These are phyloP conservation scores for Linnaemya vulpina DNA, from an alignment of 2,888 invertebrate species.

Conservation along the genomic window DNA sequence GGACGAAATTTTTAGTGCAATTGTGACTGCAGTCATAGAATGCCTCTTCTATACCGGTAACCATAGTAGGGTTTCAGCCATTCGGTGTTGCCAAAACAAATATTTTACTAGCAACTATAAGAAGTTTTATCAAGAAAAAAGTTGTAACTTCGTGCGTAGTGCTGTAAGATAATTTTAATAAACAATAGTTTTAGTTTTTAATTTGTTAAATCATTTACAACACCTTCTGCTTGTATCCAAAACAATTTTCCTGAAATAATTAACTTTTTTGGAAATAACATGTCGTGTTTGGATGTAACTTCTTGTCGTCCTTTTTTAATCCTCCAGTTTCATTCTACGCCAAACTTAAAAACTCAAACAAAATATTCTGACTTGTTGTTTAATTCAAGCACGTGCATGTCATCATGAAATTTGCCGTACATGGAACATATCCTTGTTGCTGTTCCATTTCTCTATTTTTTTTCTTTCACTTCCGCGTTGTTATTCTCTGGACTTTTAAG, in stretches of 20 bases:
- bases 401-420: constrained; percentile 67
- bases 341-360: neutral
- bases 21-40: neutral
- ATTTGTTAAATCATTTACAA: constrained; percentile 19
- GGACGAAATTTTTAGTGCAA: too few species aligned
- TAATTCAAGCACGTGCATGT: constrained; percentile 69
- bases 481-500: constrained; percentile 34
- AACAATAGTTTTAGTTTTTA: neutral
- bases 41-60: too few species aligned
- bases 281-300: neutral
- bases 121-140: too few species aligned
- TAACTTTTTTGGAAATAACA: neutral
- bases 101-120: too few species aligned
- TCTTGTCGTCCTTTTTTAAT: constrained; percentile 24
- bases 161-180: neutral
- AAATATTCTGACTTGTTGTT: constrained; percentile 63
- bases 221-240: neutral
- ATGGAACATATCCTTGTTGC: constrained; percentile 46
- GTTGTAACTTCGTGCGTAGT: too few species aligned
- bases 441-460: constrained; percentile 11
- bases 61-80: too few species aligned
- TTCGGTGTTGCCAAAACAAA: too few species aligned
- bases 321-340: constrained; percentile 22
- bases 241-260: neutral
- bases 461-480: constrained; percentile 22